Evolutionary conservation across 2,113 vertebrate species (phyloP).

Genomic region (Pseudonaja textilis): DNA sequence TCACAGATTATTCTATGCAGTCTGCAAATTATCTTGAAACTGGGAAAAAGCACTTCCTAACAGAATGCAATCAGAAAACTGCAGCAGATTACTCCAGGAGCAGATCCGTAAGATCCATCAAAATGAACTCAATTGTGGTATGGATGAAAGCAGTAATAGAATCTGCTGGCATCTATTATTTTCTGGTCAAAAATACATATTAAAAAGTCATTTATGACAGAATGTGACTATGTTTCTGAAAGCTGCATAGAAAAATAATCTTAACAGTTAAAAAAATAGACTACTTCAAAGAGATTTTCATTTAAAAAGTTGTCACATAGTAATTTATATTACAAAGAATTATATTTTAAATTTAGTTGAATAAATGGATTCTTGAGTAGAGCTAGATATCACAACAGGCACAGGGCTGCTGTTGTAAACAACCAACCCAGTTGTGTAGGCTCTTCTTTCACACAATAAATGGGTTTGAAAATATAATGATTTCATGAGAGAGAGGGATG

Average conservation of each 20-base stretch:
- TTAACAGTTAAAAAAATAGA: neutral
- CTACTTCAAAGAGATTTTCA: neutral
- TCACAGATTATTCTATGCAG: neutral
- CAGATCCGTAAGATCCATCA: neutral
- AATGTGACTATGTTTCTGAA: neutral
- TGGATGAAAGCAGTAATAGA: neutral
- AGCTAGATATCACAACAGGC: neutral
- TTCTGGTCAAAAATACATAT: neutral
- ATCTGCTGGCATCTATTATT: neutral
- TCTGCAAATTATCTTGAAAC: neutral
- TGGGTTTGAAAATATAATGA: neutral
- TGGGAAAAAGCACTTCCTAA: neutral
- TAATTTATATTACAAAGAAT: neutral
- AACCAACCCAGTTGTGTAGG: neutral
- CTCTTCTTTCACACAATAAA: neutral
- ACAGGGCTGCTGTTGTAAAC: neutral
- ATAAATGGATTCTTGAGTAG: neutral
- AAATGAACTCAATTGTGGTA: neutral
- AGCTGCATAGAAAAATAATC: neutral
- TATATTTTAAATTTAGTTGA: neutral
- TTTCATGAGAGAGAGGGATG: neutral
- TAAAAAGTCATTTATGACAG: neutral
- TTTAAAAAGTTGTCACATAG: neutral
- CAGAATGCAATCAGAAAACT: neutral
- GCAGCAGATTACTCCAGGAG: neutral